Evolutionary conservation across 1,140 invertebrate species (phyloP).

Genomic region (Pectinophora gossypiella): DNA sequence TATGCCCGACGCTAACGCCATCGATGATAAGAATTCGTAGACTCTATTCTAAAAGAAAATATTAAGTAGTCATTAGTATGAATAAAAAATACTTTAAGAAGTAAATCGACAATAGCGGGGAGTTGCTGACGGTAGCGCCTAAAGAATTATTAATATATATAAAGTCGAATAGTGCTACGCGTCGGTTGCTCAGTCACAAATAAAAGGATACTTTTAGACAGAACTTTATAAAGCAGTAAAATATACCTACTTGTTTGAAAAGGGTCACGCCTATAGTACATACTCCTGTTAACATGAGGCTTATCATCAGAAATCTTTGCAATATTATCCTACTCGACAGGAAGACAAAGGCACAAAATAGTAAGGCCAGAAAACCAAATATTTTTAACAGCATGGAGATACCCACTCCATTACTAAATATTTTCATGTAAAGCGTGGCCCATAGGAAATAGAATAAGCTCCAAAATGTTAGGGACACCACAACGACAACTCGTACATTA

Average conservation of each 20-base stretch:
- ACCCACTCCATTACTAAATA: conserved; percentile 22
- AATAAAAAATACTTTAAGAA: too few species aligned
- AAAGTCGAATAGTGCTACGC: too few species aligned
- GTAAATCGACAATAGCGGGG: too few species aligned
- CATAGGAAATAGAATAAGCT: conserved; percentile 38
- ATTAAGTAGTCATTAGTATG: not conserved
- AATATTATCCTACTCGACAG: conserved; percentile 30
- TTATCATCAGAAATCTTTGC: conserved; percentile 36
- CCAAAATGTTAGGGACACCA: conserved; percentile 39
- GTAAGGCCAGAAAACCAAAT: conserved; percentile 22
- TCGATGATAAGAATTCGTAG: conserved; percentile 22
- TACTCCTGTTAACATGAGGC: conserved; percentile 34
- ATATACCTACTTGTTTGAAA: conserved; percentile 9
- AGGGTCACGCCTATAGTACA: conserved; percentile 22
- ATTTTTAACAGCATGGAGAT: conserved; percentile 29
- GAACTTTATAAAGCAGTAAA: too few species aligned
- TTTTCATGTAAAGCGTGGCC: conserved; percentile 43
- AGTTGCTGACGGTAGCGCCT: too few species aligned
- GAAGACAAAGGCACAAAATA: conserved; percentile 2
- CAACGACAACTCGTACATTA: conserved; percentile 38
- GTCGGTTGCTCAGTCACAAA: too few species aligned
- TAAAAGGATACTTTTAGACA: too few species aligned
- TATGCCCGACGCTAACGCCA: conserved; percentile 37
- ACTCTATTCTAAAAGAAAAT: not conserved
- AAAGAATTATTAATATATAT: too few species aligned